Percentiles rank a stretch among this genome's conserved stretches.
Conservation (phyloP, 1,140 invertebrate species). For the Oncopodura yosiiana region DNA sequence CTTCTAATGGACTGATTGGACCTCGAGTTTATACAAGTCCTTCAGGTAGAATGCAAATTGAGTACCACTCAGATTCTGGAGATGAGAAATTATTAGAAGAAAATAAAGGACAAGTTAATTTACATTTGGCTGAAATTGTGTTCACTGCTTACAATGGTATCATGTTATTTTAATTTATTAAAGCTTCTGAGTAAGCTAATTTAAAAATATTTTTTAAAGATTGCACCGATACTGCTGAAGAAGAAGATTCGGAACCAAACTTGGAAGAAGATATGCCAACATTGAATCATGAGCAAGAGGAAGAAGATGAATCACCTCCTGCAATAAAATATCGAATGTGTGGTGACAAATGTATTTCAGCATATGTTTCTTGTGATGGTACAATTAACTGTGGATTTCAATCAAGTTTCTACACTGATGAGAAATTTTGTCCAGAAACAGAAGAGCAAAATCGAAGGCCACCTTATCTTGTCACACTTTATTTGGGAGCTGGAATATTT, state of each 20-base stretch:
- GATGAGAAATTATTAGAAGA: background rate
- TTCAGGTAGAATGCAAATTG: constrained; percentile 12
- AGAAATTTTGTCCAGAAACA: background rate
- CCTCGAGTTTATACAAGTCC: constrained; percentile 21
- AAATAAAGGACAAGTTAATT: background rate
- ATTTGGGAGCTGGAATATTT: constrained; percentile 18
- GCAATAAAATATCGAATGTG: no score
- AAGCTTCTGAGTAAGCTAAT: no score
- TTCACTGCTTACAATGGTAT: constrained; percentile 7
- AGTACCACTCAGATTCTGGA: constrained; percentile 12
- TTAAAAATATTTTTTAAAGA: no score
- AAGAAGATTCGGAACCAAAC: no score
- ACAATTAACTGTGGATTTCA: constrained; percentile 1
- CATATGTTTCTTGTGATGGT: background rate
- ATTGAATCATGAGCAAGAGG: no score
- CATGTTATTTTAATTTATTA: no score
- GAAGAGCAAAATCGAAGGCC: constrained; percentile 1
- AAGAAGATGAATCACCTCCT: no score
- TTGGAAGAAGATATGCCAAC: no score
- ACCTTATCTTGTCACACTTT: constrained; percentile 10
- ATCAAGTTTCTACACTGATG: background rate
- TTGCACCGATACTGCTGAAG: no score
- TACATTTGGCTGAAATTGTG: constrained; percentile 7
- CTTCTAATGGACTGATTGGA: constrained; percentile 13
- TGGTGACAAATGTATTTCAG: constrained; percentile 15